Base-by-base conservation (phyloP, 2,888 invertebrate species). In the Diploptera punctata region DNA sequence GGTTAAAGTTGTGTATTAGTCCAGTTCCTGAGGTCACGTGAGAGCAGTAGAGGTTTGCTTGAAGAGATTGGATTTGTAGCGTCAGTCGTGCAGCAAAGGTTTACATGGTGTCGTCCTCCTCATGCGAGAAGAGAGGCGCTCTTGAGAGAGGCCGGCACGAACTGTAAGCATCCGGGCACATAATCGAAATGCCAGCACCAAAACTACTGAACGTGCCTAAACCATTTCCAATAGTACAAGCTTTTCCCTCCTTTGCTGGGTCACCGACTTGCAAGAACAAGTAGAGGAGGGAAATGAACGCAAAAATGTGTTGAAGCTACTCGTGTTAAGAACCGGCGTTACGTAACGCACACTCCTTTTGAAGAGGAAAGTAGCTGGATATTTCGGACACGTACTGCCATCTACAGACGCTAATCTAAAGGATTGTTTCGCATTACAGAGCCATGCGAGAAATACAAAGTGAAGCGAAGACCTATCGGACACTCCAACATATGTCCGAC, bases 21-120 rank as follows among this genome's bases (percentile, higher is more conserved):
- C n/a, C n/a, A n/a, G n/a, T n/a, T n/a, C n/a, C n/a, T n/a, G n/a
- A 47, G 47, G 18, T 47, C 47, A 47, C 47, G 52, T 19, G 24
- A 19, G 24, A 13, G 19, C 18, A 47, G 47, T 18, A 47, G 47
- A 26, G 18, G 4, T 5, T 19, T 68, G 72, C 44, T 43, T 57
- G 67, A 71, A 67, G 72, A 72, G 72, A 72, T 72, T 72, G 72
- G 72, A 72, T 72, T 72, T 68, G 72, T 52, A 19, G 67, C 72
- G 54, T 21, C 21, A 60, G 29, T 60, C 72, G 72, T 72, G 72
- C 68, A 68, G 29, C 52, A 54, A n/a, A 67, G 44, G 49, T 54
- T 57, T 67, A 67, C 71, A 71, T 38, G 62, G 62, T 62, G 62
- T 62, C 62, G 43, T 62, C 33, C 43, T 38, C 61, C 62, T 21